Percentiles rank a stretch among this genome's conserved stretches.
Evolutionary conservation across 2,888 invertebrate species (phyloP).

Genomic region (Eupithecia subumbrata): DNA sequence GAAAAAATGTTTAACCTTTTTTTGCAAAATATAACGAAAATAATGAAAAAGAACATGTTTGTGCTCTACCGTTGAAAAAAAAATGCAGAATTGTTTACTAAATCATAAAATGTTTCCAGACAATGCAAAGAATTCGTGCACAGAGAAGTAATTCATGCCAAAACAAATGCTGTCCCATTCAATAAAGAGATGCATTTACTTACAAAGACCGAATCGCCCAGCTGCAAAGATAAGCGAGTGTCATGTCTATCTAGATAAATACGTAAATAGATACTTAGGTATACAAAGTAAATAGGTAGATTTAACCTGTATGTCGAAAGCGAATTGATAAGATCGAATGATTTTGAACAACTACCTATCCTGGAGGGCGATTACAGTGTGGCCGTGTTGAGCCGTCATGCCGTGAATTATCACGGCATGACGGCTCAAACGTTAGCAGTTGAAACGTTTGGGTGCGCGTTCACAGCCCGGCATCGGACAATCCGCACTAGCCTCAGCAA

Average conservation of each 20-base stretch:
- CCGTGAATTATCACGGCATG: too few species aligned
- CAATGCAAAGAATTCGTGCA: not conserved
- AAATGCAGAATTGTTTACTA: not conserved
- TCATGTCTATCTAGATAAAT: constrained; percentile 31
- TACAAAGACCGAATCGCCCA: constrained; percentile 28
- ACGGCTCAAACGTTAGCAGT: too few species aligned
- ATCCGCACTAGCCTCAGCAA: too few species aligned
- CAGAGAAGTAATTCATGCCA: not conserved
- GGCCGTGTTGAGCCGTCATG: too few species aligned
- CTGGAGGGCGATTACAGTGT: too few species aligned
- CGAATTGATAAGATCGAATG: not conserved
- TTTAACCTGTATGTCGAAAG: not conserved
- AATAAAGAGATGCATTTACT: constrained; percentile 15
- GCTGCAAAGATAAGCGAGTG: constrained; percentile 36
- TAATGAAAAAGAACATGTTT: not conserved
- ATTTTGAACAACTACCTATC: not conserved
- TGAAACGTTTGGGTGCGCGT: too few species aligned
- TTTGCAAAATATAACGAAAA: not conserved
- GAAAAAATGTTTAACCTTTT: not conserved
- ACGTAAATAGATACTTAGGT: constrained; percentile 7
- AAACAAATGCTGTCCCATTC: not conserved
- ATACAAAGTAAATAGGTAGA: not conserved
- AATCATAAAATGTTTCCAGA: not conserved
- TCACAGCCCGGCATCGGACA: too few species aligned
- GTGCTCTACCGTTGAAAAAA: not conserved